Evolutionary conservation across 1,140 invertebrate genomes (phyloP).

Genomic region (Potamilus streckersoni): DNA sequence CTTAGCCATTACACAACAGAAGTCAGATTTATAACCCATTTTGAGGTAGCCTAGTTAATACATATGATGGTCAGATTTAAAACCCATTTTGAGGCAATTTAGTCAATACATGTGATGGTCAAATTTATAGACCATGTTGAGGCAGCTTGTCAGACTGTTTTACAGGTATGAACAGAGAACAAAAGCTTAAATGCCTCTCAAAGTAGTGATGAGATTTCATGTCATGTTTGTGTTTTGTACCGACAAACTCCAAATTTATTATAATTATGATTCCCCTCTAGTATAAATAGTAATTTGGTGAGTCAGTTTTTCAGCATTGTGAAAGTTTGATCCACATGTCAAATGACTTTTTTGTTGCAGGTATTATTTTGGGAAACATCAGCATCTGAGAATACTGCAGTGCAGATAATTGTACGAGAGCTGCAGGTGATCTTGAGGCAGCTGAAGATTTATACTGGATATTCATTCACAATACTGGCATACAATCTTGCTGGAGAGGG

Average conservation of each 20-base stretch:
- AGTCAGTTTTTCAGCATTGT: not conserved
- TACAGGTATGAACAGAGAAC: no score
- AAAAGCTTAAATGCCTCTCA: no score
- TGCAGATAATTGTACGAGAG: conserved; percentile 35
- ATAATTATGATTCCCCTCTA: not conserved
- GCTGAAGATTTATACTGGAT: conserved; percentile 93
- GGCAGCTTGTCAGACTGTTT: no score
- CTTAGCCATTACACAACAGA: no score
- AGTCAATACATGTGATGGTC: no score
- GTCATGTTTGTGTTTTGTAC: no score
- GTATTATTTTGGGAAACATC: conserved; percentile 57
- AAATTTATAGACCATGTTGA: no score
- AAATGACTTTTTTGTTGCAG: conserved; percentile 38
- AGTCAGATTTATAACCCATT: no score
- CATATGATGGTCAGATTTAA: no score
- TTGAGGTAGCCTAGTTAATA: no score
- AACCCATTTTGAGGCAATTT: no score
- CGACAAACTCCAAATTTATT: not conserved
- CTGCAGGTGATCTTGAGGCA: conserved; percentile 68
- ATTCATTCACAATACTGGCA: conserved; percentile 91
- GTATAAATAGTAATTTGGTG: not conserved
- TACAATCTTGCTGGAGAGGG: conserved; percentile 98
- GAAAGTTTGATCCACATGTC: not conserved
- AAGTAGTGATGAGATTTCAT: no score
- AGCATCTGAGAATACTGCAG: conserved; percentile 5